Base-by-base conservation (phyloP, 2,113 vertebrate genomes). In the Oreochromis aureus region DNA sequence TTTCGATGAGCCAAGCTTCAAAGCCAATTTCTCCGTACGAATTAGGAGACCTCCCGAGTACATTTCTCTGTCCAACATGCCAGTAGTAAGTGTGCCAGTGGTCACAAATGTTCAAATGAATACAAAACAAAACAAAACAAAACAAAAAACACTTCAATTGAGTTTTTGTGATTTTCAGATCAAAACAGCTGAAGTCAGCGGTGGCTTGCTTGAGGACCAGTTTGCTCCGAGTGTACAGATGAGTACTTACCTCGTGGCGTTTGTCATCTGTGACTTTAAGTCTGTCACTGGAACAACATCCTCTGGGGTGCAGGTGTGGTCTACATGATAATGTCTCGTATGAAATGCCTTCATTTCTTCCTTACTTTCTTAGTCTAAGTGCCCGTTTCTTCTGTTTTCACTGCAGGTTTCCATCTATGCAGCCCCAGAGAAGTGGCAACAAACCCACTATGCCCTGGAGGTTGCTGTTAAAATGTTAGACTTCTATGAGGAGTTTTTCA, bases 401-500 rank as follows among this genome's bases (percentile, higher is more conserved):
- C 39, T 82, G 27, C 32, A 97, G 97, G 94, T 97, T 66, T 97
- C 96, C 5, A 86, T 97, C 58, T 97, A 96, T 69, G 96, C 96
- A 9, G 69, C 86, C 27, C 96, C 96, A 80, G 95, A 96, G 89
- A 97, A 97, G 86, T 93, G 89, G 95, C 88, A 79, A 71, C 96
- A 97, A 86, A 96, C 96, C 12, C 94, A 92, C 90, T 97, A 97
- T 15, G 96, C 96, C 41, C 94, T 97, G 22, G 94, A 96, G 88
- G 96, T 95, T 58, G 96, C 96, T 59, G 92, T 97, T 84, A 97
- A 95, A 89, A 95, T 97, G 88, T 32, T 97, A 44, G 96, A 97
- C 80, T 97, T 97, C 90, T 97, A 97, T 54, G 97, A 97, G 85
- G 92, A 94, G 27, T 97, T 96, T 87, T 97, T 97, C 84, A 97